Evolutionary conservation across 64 coral and sea anemone genomes (phyloP), one percentile per base, ranked within the genome.

Genomic region (Actinia tenebrosa): DNA sequence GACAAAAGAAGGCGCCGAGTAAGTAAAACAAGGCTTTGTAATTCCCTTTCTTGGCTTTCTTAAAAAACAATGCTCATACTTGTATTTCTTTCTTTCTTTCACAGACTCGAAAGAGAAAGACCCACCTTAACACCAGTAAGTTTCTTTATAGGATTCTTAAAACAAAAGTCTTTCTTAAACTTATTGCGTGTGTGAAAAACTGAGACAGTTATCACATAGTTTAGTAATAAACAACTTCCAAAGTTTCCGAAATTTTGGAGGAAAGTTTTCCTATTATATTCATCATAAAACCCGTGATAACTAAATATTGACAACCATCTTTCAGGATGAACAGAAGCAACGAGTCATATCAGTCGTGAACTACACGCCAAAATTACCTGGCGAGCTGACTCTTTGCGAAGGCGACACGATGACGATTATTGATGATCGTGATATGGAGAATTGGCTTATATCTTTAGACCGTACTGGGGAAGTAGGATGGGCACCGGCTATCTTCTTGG

Each of bases 401-500:
- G 91, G 93, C 17, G 97, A 99, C 84, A 60, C 75, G 6, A 43
- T 99, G 47, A 89, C 95, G 37, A 50, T 95, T 47, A 86, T 95
- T 26, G 97, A 99, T 53, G 69, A 95, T 64, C 71, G 60, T 45
- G 89, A 92, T 22, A 10, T 50, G 3, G 89, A 93, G 23, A 95
- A 77, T 54, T 91, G 22, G 81, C 86, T 95, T 10, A 88, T 99
- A 25, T 82, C 78, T 84, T 90, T 93, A 30, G 87, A 88, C 7
- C 87, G 83, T 19, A 93, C 97, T 11, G 91, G 92, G 4, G 84
- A 89, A 64, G 91, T 95, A 37, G 97, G 97, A n/a, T 92, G 88
- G 88, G 55, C 94, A 71, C 97, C 97, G 18, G 66, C 80, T 87
- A 58, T 92, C 80, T 92, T 91, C 42, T 64, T 85, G 18, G 83